These are phyloP conservation scores for Conchocele bisecta DNA, from an alignment of 2,888 invertebrate genomes.

Conservation along the genomic window DNA sequence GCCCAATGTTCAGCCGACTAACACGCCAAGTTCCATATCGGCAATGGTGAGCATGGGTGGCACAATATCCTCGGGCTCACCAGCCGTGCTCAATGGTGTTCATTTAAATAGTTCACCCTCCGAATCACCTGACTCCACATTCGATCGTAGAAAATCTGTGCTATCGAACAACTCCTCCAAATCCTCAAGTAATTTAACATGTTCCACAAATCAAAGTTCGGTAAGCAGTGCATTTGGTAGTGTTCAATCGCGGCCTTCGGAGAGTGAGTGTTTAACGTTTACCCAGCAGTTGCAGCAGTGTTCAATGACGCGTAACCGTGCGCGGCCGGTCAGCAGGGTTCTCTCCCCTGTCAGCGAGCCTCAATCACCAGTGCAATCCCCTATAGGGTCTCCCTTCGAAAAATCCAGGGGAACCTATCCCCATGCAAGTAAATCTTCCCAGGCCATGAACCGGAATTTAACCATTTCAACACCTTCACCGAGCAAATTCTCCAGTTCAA, in stretches of 20 bases:
- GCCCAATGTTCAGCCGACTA: conserved; percentile 32
- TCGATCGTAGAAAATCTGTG: conserved; percentile 82
- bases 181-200: conserved; percentile 88
- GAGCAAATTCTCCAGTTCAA: conserved; percentile 65
- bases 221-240: conserved; percentile 55
- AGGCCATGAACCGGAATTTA: conserved; percentile 60
- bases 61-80: conserved; percentile 52
- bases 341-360: conserved; percentile 86
- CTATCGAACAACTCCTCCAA: conserved; percentile 86
- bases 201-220: conserved; percentile 84
- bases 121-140: conserved; percentile 83
- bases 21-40: conserved; percentile 42
- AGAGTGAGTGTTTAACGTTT: conserved; percentile 87
- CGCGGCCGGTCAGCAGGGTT: conserved; percentile 87
- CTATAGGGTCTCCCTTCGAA: conserved; percentile 88
- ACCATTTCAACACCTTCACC: conserved; percentile 66
- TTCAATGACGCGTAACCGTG: conserved; percentile 86
- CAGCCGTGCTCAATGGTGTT: conserved; percentile 60
- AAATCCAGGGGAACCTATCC: conserved; percentile 17
- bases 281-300: conserved; percentile 96
- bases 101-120: conserved; percentile 71
- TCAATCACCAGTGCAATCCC: conserved; percentile 90
- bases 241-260: conserved; percentile 50
- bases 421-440: conserved; percentile 38
- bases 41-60: conserved; percentile 46